Percentiles rank a stretch among this genome's conserved stretches.
Conservation (phyloP, 2,888 invertebrate genomes). For the Aproaerema taeniolella region DNA sequence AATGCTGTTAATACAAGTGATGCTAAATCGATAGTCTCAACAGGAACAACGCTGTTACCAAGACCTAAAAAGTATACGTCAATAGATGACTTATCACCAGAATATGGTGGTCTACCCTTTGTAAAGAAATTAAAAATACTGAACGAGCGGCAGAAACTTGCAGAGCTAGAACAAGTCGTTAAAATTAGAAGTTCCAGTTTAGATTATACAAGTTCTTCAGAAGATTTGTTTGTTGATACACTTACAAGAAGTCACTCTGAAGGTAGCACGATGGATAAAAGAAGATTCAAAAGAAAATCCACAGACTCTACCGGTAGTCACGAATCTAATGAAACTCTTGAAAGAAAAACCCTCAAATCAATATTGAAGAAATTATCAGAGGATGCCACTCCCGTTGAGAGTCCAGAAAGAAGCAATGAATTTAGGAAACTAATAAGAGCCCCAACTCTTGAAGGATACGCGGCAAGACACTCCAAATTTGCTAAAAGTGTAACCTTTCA, state of each 20-base stretch:
- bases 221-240: slow-evolving; percentile 74
- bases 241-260: slow-evolving; percentile 89
- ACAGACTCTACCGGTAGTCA: slow-evolving; percentile 53
- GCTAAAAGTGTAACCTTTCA: slow-evolving; percentile 94
- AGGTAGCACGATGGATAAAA: slow-evolving; percentile 85
- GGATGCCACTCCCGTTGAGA: slow-evolving; percentile 72
- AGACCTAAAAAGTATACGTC: slow-evolving; percentile 85
- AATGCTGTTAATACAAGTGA: slow-evolving; percentile 39
- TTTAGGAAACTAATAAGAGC: slow-evolving; percentile 85
- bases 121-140: slow-evolving; percentile 93
- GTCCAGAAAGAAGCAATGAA: slow-evolving; percentile 75
- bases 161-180: slow-evolving; percentile 87
- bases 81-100: slow-evolving; percentile 92
- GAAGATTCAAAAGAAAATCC: slow-evolving; percentile 65
- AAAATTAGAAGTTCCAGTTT: slow-evolving; percentile 88
- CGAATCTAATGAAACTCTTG: slow-evolving; percentile 87
- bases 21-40: slow-evolving; percentile 31
- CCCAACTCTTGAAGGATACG: slow-evolving; percentile 92
- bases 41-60: slow-evolving; percentile 47
- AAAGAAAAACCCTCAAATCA: slow-evolving; percentile 88
- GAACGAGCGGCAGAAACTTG: slow-evolving; percentile 91
- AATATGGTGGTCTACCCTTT: slow-evolving; percentile 90
- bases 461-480: slow-evolving; percentile 91
- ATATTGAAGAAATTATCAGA: slow-evolving; percentile 90
- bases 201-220: slow-evolving; percentile 81